Percentiles rank a stretch among this genome's conserved stretches.
Conservation (phyloP, 2,797 vertebrate species). For the Erethizon dorsatum region DNA sequence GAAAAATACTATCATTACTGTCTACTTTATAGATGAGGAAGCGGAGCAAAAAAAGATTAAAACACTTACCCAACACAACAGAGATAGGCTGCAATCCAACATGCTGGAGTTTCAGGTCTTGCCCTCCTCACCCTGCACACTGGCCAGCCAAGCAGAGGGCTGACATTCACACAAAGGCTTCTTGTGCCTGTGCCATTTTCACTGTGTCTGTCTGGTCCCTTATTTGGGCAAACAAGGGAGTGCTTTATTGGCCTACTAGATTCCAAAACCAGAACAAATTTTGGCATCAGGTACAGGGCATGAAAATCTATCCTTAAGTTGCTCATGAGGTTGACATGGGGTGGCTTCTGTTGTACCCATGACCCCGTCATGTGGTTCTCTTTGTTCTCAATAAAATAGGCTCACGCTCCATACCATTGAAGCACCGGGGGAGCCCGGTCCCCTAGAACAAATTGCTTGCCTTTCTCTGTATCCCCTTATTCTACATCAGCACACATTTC, state of each 20-base stretch:
- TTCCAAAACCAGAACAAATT: background rate
- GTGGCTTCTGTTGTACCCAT: background rate
- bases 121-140: background rate
- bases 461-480: background rate
- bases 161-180: background rate
- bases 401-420: background rate
- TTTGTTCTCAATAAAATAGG: background rate
- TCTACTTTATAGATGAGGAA: background rate
- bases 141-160: background rate
- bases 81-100: background rate
- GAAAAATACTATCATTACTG: background rate
- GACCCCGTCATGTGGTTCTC: background rate
- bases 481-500: background rate
- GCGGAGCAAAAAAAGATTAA: background rate
- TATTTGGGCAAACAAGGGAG: background rate
- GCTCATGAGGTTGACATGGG: background rate
- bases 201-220: background rate
- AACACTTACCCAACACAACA: background rate
- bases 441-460: background rate
- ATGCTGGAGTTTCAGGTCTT: background rate
- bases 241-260: background rate
- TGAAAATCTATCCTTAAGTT: background rate
- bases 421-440: too few species aligned
- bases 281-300: background rate
- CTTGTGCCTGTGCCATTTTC: background rate